phyloP scores from a whole-genome alignment of 2,113 vertebrate genomes.

The Oxygymnocypris stewartii region DNA sequence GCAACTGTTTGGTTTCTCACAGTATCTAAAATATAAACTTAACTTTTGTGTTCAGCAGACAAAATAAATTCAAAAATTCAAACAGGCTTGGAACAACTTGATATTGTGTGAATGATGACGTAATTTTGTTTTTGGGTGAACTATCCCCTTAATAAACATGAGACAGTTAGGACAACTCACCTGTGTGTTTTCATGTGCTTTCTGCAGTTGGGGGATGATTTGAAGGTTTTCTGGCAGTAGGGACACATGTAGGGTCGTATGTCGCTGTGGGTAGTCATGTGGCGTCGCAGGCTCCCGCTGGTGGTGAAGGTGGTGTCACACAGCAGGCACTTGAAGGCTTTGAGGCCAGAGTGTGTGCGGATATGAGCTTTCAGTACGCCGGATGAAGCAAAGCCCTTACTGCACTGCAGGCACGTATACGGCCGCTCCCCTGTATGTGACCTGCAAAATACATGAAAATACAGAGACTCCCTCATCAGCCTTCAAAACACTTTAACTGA shows the following conservation, averaged over 20 bases:
- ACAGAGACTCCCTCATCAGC: neutral
- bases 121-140: neutral
- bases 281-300: conserved; percentile 91
- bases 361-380: conserved; percentile 97
- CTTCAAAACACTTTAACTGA: neutral
- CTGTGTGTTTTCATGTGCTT: conserved; percentile 99
- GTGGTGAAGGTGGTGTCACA: conserved; percentile 97
- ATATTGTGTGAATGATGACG: neutral
- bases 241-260: conserved; percentile 97
- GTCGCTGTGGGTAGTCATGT: conserved; percentile 97
- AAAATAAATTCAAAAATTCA: neutral
- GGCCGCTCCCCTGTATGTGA: conserved; percentile 97
- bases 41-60: neutral
- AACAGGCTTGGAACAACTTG: neutral
- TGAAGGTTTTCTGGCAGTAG: conserved; percentile 99
- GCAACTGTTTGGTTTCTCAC: too few species aligned
- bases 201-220: conserved; percentile 96
- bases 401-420: conserved; percentile 94
- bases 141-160: too few species aligned
- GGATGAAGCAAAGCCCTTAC: conserved; percentile 94
- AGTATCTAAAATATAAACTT: neutral
- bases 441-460: conserved; percentile 64
- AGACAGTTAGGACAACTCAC: conserved; percentile 60
- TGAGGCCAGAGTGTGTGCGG: conserved; percentile 92
- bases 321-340: conserved; percentile 92